Evolutionary conservation across 2,113 vertebrate species (phyloP).

Genomic region (Pogona vitticeps): DNA sequence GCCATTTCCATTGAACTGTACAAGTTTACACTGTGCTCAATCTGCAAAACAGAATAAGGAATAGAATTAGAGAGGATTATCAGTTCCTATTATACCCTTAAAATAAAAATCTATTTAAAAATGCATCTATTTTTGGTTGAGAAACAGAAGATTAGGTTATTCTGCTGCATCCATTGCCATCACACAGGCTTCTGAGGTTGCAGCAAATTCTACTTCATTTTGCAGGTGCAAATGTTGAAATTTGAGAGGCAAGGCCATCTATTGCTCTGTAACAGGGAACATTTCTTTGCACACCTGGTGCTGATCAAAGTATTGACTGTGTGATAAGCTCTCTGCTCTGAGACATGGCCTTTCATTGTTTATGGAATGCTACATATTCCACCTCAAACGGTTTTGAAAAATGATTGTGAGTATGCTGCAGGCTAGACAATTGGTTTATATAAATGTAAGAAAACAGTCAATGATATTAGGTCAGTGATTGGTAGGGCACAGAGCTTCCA

Average conservation of each 20-base stretch:
- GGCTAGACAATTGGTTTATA: conserved; percentile 68
- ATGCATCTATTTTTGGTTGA: not conserved
- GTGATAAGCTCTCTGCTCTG: conserved; percentile 70
- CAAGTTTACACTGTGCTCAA: fast-evolving
- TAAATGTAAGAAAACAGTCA: conserved; percentile 62
- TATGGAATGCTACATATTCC: conserved; percentile 70
- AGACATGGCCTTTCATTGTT: conserved; percentile 70
- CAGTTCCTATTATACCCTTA: not conserved
- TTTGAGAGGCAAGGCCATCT: conserved; percentile 59
- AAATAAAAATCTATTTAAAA: too few relatives aligned
- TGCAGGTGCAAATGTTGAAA: conserved; percentile 26
- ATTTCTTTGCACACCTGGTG: conserved; percentile 57
- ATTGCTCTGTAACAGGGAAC: conserved; percentile 61
- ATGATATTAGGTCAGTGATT: conserved; percentile 46
- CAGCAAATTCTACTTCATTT: not conserved
- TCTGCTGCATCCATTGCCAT: not conserved
- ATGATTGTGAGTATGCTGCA: conserved; percentile 62
- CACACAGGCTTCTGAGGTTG: not conserved
- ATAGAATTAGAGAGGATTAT: not conserved
- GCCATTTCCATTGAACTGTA: conserved; percentile 43
- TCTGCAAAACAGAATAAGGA: fast-evolving
- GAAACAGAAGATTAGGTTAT: not conserved
- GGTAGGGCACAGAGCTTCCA: not conserved
- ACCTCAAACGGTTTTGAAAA: conserved; percentile 70
- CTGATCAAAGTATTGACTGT: conserved; percentile 64